Base-by-base conservation (phyloP, 2,888 invertebrate genomes). In the Spisula solida region DNA sequence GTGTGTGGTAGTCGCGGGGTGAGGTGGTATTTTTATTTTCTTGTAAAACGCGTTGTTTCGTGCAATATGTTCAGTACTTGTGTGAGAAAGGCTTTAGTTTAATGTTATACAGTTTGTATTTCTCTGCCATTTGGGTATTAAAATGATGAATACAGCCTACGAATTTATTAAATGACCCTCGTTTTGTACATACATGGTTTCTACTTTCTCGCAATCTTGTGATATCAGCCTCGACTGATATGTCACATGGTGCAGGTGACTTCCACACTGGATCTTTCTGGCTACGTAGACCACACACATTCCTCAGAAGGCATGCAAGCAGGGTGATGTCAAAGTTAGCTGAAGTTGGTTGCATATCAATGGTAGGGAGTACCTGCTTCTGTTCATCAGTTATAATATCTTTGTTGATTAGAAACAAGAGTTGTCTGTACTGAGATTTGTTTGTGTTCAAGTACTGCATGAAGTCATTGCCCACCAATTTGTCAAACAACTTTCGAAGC, bases 341-440 rank as follows among this genome's bases (percentile, higher is more conserved):
- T 5, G 60, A 66, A 25, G 6, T 25, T 2, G 60, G 60, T 8
- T 66, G n/a, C 6, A 0, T 25, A n/a, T 66, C 60, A 2, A 66
- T 2, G 10, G 60, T n/a, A 10, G 60, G 60, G 10, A 66, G 60
- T 25, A 25, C n/a, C n/a, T n/a, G 10, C 25, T 66, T 66, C 25
- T 66, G 60, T 66, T n/a, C 25, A 25, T 25, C 60, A 66, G 60
- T 66, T n/a, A 66, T 66, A 25, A 66, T 66, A 66, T n/a, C 25
- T 66, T 25, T 66, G 0, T 25, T 20, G 8, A 66, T 66, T 1
- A 66, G 25, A n/a, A 66, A 66, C 25, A 18, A 18, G 5, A 56
- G 18, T 0, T 56, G 20, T 56, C 6, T 18, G 0, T 6, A 6
- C 0, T 55, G 18, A 14, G 56, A 18, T n/a, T 56, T 56, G 0